phyloP scores from a whole-genome alignment of 2,888 invertebrate genomes.

The Bombylius discolor region DNA sequence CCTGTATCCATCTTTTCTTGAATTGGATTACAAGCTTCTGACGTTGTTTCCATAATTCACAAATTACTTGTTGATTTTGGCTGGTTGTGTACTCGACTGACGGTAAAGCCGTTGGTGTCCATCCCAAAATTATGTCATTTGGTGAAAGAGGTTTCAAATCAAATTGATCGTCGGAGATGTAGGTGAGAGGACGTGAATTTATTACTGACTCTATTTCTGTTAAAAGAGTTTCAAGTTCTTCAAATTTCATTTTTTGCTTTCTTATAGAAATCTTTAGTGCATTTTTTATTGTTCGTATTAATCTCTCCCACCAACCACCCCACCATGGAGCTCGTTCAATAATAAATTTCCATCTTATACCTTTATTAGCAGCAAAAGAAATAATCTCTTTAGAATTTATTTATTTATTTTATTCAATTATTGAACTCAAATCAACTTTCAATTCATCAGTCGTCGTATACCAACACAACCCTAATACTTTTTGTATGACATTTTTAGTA shows the following conservation, averaged over 20 bases:
- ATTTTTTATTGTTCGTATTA: slow-evolving; percentile 8
- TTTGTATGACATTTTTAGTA: no score
- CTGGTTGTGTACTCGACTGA: no score
- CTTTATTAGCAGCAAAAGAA: no score
- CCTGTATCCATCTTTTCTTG: not conserved
- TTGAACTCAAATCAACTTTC: no score
- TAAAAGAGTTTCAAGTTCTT: slow-evolving; percentile 5
- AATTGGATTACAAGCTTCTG: not conserved
- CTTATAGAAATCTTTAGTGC: slow-evolving; percentile 10
- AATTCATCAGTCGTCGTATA: no score
- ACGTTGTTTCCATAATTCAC: not conserved
- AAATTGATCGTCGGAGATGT: slow-evolving; percentile 4
- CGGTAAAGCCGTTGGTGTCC: no score
- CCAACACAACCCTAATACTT: no score
- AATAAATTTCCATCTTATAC: slow-evolving; percentile 9
- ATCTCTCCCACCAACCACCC: slow-evolving; percentile 9
- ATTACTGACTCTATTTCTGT: slow-evolving; percentile 8
- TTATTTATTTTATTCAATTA: no score
- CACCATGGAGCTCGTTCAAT: slow-evolving; percentile 9
- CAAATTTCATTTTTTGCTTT: not conserved
- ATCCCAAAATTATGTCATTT: not conserved
- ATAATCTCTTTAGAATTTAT: no score
- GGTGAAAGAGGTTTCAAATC: not conserved
- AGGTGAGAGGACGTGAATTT: slow-evolving; percentile 8
- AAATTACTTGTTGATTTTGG: no score